Evolutionary conservation across 1,140 invertebrate genomes (phyloP).

Genomic region (Polyergus mexicanus): DNA sequence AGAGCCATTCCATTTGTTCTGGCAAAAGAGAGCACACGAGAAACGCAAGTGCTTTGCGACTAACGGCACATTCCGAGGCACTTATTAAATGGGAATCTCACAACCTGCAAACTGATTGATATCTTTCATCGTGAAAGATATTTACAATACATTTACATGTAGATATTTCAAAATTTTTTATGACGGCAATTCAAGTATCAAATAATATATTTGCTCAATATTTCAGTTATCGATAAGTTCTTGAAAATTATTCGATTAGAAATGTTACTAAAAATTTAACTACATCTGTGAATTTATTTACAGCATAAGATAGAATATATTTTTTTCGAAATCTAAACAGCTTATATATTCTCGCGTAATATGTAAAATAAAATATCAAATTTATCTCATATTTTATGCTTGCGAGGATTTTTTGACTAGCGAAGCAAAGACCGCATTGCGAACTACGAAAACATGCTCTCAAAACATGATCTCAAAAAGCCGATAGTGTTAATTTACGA

Average conservation of each 20-base stretch:
- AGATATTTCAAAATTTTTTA: neutral
- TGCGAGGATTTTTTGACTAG: neutral
- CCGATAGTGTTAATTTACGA: conserved; percentile 48
- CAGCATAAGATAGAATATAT: neutral
- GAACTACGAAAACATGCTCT: neutral
- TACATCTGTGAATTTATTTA: neutral
- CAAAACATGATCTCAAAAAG: conserved; percentile 31
- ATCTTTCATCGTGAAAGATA: neutral
- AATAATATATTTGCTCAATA: neutral
- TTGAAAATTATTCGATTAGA: neutral
- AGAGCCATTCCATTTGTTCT: conserved; percentile 45
- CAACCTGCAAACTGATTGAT: neutral
- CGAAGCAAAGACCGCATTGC: conserved; percentile 3
- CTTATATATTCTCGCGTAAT: neutral
- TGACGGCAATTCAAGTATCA: neutral
- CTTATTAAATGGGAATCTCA: conserved; percentile 31
- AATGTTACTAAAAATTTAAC: neutral
- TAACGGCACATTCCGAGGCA: neutral
- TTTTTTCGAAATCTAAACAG: neutral
- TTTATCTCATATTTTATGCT: conserved; percentile 6
- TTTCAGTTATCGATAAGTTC: neutral
- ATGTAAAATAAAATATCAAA: neutral
- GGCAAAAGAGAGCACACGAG: neutral
- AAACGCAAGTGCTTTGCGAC: neutral
- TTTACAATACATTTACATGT: neutral